Base-by-base conservation (phyloP, 2,888 invertebrate species). In the Nymphalis c-album region DNA sequence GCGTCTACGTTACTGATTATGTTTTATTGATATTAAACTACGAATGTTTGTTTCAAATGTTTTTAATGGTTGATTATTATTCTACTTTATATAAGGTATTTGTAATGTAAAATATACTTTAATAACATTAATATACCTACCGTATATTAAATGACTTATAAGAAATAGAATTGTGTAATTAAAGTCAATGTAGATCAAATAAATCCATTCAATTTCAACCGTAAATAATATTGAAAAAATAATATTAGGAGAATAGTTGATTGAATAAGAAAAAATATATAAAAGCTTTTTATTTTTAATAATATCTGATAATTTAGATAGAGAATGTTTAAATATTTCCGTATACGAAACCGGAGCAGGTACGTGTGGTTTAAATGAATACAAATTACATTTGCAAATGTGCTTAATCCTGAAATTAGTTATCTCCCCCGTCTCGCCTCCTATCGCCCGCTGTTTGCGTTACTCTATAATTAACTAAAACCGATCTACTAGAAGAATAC, bases 371-470 rank as follows among this genome's bases (percentile, higher is more conserved):
- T 86, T 87, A 88, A 89, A 90, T 90, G 88, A 88, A 90, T 90
- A 90, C 86, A 91, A 91, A 91, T 91, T 89, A 90, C 89, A 81
- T 90, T 91, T 88, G 89, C 89, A 90, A 91, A 92, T 90, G 86
- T 87, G 85, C 85, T 85, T 91, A 92, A 92, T 92, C 91, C 90
- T 81, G 84, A 90, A 90, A 91, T 91, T 91, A 90, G 90, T 90
- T 74, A 73, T 73, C 73, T 22, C 72, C 70, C 70, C 71, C 71
- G 71, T 73, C 74, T 73, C 74, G 69, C 74, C 70, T 60, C 69
- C 67, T 63, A 67, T 65, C 71, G 61, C 71, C 61, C 71, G 70
- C 69, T 69, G 71, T 66, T 66, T 70, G 71, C 53, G 46, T 65
- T 62, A 53, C 65, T 68, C 64, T 66, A 66, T 55, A 55, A 53